Conservation (phyloP, 2,888 invertebrate genomes). For the Drosophila picticornis region DNA sequence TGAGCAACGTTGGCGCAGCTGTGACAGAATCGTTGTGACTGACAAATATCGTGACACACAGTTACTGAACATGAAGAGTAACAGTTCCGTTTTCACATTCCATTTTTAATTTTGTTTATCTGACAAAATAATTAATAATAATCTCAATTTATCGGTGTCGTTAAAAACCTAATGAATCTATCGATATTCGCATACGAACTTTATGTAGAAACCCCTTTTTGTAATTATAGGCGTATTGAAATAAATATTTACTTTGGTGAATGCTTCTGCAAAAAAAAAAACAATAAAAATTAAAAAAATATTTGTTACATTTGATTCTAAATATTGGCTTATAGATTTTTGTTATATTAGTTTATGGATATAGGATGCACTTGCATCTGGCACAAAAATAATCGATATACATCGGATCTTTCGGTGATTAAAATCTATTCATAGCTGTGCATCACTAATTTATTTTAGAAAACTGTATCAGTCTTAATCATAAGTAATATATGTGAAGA, state of each 20-base stretch:
- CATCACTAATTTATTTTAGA: slow-evolving; percentile 1
- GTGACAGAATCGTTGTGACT: background rate
- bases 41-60: background rate
- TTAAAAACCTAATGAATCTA: background rate
- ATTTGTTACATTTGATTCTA: background rate
- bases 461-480: background rate
- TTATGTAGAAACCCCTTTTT: background rate
- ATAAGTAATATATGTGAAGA: background rate
- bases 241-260: background rate
- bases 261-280: background rate
- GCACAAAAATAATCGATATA: background rate
- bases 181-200: background rate
- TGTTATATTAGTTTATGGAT: background rate
- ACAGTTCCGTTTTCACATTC: background rate
- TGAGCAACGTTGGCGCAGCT: background rate
- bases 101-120: background rate
- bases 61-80: background rate
- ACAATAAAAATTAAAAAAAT: too few relatives aligned
- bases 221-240: background rate
- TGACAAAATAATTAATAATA: background rate
- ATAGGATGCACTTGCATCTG: background rate
- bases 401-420: background rate
- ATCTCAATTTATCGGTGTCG: background rate
- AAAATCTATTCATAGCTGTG: background rate
- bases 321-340: background rate